phyloP scores from a whole-genome alignment of 1,140 invertebrate species.

The Drosophila nebulosa region DNA sequence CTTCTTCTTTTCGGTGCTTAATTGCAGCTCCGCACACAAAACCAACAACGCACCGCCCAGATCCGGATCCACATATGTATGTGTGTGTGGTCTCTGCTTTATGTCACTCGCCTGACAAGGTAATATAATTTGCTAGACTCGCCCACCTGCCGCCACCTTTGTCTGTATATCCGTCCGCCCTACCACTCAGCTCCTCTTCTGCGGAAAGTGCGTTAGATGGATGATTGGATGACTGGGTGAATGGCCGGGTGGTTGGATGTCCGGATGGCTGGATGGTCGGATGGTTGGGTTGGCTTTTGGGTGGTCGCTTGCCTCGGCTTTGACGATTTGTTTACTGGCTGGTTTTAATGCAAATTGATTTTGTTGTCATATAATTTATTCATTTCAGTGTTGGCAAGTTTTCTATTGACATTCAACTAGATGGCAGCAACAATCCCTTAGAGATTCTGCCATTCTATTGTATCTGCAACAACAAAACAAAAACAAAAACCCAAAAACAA shows the following conservation, averaged over 20 bases:
- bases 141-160: slow-evolving; percentile 20
- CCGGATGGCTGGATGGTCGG: slow-evolving; percentile 10
- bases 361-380: slow-evolving; percentile 55
- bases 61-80: slow-evolving; percentile 49
- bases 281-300: not conserved
- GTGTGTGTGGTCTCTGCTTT: slow-evolving; percentile 33
- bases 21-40: slow-evolving; percentile 40
- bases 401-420: slow-evolving; percentile 35
- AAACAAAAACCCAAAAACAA: not conserved
- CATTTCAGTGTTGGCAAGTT: slow-evolving; percentile 43
- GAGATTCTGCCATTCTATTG: not conserved
- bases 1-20: slow-evolving; percentile 8
- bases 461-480: slow-evolving; percentile 34
- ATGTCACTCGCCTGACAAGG: slow-evolving; percentile 59
- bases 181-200: slow-evolving; percentile 13
- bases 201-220: not conserved
- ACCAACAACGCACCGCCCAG: not conserved
- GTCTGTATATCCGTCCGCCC: slow-evolving; percentile 28
- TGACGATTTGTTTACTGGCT: slow-evolving; percentile 15
- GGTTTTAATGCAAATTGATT: slow-evolving; percentile 56
- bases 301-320: not conserved
- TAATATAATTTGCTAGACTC: slow-evolving; percentile 56
- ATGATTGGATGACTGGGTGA: no score
- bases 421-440: slow-evolving; percentile 25
- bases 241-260: slow-evolving; percentile 31